Evolutionary conservation across 2,888 invertebrate species (phyloP).

Genomic region (Platycheirus rosarum): DNA sequence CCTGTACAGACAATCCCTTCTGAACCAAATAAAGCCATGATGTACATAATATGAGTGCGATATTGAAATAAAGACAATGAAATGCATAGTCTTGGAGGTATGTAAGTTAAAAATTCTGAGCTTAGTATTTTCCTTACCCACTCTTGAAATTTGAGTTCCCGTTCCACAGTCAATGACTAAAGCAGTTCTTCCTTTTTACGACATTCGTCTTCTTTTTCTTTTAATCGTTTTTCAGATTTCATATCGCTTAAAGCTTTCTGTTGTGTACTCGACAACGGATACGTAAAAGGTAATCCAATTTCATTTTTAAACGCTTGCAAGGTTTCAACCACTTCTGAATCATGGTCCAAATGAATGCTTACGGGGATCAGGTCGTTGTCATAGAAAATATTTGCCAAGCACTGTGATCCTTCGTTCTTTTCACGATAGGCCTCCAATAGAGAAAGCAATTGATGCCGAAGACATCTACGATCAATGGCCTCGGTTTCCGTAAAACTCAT

Average conservation of each 20-base stretch:
- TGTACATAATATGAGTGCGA: too few species aligned
- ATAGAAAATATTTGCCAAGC: conserved; percentile 67
- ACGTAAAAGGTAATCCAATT: conserved; percentile 72
- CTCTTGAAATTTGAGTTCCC: conserved; percentile 69
- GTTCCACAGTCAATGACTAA: conserved; percentile 45
- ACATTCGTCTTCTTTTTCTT: conserved; percentile 37
- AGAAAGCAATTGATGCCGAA: conserved; percentile 64
- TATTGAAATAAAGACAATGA: too few species aligned
- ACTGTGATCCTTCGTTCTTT: conserved; percentile 67
- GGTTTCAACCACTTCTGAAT: conserved; percentile 47
- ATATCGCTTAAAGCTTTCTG: conserved; percentile 27
- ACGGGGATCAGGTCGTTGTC: conserved; percentile 74
- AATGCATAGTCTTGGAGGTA: too few species aligned
- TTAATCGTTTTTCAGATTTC: conserved; percentile 4
- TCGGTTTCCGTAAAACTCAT: conserved; percentile 71
- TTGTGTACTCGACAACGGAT: conserved; percentile 63
- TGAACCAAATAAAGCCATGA: too few species aligned
- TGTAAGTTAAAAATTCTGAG: too few species aligned
- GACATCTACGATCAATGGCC: conserved; percentile 57
- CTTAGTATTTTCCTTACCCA: conserved; percentile 65
- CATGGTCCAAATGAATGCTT: conserved; percentile 36
- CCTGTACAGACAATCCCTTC: too few species aligned
- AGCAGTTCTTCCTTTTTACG: conserved; percentile 50
- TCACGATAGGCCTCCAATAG: conserved; percentile 65
- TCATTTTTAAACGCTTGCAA: conserved; percentile 52